phyloP scores from a whole-genome alignment of 2,888 invertebrate species.

The Eupeodes luniger region DNA sequence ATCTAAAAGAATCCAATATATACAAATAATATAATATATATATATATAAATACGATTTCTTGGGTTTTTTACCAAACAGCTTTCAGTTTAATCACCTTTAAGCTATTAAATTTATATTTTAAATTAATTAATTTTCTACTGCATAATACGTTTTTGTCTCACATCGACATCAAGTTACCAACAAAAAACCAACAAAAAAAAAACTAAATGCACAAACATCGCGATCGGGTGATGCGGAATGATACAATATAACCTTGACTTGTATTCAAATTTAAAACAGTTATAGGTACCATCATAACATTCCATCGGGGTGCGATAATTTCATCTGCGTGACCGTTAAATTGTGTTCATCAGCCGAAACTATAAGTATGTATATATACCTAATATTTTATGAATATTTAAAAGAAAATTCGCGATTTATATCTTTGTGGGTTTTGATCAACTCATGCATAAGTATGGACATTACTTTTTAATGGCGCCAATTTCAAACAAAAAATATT shows the following conservation, averaged over 20 bases:
- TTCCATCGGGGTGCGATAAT: conserved; percentile 21
- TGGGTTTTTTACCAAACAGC: neutral
- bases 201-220: conserved; percentile 1
- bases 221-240: neutral
- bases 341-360: neutral
- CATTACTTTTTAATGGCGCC: conserved; percentile 19
- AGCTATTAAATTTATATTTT: neutral
- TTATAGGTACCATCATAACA: conserved; percentile 8
- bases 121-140: conserved; percentile 1
- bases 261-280: conserved; percentile 24
- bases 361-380: neutral
- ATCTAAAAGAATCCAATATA: too few relatives aligned
- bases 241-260: conserved; percentile 34
- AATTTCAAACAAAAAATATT: neutral
- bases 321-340: neutral
- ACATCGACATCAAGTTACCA: neutral
- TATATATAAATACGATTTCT: too few relatives aligned
- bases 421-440: neutral
- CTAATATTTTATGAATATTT: conserved; percentile 19
- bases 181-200: neutral
- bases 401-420: conserved; percentile 21
- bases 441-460: neutral
- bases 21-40: too few relatives aligned
- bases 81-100: conserved; percentile 23
- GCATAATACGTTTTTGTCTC: neutral